Evolutionary conservation across 92 coral and sea anemone genomes (phyloP).

Genomic region (Muricea muricata): DNA sequence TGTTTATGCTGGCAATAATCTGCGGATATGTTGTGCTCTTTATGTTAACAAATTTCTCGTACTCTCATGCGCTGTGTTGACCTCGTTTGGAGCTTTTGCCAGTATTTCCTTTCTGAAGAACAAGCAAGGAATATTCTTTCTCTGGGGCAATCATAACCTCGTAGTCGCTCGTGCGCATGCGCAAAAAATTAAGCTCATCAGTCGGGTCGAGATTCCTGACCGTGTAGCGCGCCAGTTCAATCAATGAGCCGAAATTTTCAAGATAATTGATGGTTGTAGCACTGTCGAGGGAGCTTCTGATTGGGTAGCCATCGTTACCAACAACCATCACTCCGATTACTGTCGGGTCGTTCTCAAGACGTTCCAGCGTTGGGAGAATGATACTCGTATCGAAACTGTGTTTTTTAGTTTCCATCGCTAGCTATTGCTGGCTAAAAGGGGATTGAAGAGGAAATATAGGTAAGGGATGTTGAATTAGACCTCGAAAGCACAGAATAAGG

Average conservation of each 20-base stretch:
- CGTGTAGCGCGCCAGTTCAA: conserved; percentile 67
- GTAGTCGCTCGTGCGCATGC: conserved; percentile 70
- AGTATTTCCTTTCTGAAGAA: conserved; percentile 61
- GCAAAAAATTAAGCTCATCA: conserved; percentile 75
- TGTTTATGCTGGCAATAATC: too few relatives aligned
- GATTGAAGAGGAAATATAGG: too few relatives aligned
- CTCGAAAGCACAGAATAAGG: too few relatives aligned
- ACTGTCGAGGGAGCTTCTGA: conserved; percentile 71
- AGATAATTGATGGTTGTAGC: conserved; percentile 66
- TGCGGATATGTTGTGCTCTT: too few relatives aligned
- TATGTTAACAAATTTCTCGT: not conserved
- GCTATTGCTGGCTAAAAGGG: not conserved
- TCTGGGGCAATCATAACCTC: conserved; percentile 81
- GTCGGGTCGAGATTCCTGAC: conserved; percentile 75
- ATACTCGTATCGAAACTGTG: conserved; percentile 51
- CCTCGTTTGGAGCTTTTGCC: not conserved
- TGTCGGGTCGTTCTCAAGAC: conserved; percentile 74
- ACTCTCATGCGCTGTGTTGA: not conserved
- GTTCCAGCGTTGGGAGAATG: conserved; percentile 63
- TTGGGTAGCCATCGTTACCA: conserved; percentile 53
- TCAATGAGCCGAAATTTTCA: conserved; percentile 62
- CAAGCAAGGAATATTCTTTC: conserved; percentile 67
- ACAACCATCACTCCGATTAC: conserved; percentile 73
- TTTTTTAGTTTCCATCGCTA: not conserved
- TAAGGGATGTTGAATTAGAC: not conserved